Evolutionary conservation across 1,140 invertebrate species (phyloP).

Genomic region (Phymorhynchus buccinoides): DNA sequence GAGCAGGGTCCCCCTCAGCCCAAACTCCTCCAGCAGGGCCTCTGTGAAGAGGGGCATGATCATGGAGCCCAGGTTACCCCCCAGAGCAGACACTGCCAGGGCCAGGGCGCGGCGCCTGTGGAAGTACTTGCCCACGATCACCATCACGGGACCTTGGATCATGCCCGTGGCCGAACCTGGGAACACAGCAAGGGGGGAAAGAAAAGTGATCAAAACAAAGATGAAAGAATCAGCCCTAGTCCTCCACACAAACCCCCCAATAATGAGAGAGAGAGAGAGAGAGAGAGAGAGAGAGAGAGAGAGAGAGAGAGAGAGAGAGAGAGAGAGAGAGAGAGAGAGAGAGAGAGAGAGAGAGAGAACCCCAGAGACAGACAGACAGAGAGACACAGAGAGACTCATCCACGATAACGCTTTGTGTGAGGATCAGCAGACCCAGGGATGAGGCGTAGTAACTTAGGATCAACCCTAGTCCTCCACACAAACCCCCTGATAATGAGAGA

Average conservation of each 20-base stretch:
- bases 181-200: no score
- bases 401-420: constrained; percentile 9
- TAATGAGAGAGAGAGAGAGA: no score
- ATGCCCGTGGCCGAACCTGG: constrained; percentile 49
- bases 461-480: background rate
- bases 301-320: no score
- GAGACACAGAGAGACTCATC: no score
- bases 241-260: no score
- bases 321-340: no score
- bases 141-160: constrained; percentile 45
- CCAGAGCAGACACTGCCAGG: constrained; percentile 46
- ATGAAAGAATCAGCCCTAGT: no score
- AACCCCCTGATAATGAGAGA: no score
- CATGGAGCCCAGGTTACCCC: constrained; percentile 47
- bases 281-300: no score
- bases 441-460: constrained; percentile 16
- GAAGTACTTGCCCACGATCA: constrained; percentile 57
- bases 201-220: no score
- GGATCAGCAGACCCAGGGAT: background rate
- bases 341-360: no score
- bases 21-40: constrained; percentile 49
- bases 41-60: constrained; percentile 46
- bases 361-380: no score
- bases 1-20: constrained; percentile 74
- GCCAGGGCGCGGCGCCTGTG: constrained; percentile 49